phyloP scores from a whole-genome alignment of 2,888 invertebrate species.

The Poecilobothrus nobilitatus region DNA sequence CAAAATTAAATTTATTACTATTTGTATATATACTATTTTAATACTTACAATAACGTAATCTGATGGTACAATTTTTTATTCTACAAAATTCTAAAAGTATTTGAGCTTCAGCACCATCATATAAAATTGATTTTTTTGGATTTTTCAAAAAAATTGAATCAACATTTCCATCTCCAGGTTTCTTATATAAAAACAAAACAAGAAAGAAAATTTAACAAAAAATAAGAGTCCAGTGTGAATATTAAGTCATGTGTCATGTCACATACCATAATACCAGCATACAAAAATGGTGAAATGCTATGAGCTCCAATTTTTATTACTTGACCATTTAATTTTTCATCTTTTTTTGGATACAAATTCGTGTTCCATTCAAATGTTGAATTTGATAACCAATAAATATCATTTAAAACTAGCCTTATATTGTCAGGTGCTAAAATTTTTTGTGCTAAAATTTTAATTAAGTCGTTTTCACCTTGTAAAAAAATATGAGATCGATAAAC shows the following conservation, averaged over 20 bases:
- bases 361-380: constrained; percentile 21
- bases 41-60: constrained; percentile 35
- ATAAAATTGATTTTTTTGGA: constrained; percentile 30
- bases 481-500: background rate
- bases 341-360: constrained; percentile 36
- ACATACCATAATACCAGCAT: constrained; percentile 42
- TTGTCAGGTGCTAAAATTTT: background rate
- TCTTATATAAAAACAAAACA: constrained; percentile 22
- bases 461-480: background rate
- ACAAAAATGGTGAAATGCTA: constrained; percentile 40
- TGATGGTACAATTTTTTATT: constrained; percentile 35
- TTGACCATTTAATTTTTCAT: constrained; percentile 35
- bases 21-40: too few relatives aligned
- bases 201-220: constrained; percentile 3
- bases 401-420: background rate
- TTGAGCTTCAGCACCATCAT: constrained; percentile 35
- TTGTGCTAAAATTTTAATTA: background rate
- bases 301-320: constrained; percentile 36
- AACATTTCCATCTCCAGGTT: constrained; percentile 33
- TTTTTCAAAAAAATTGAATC: constrained; percentile 31
- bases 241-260: too few relatives aligned
- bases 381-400: background rate
- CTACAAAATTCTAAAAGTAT: constrained; percentile 35
- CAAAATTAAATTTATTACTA: too few relatives aligned
- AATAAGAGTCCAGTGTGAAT: too few relatives aligned